phyloP scores from a whole-genome alignment of 2,797 vertebrate species.

The Pipistrellus pipistrellus region DNA sequence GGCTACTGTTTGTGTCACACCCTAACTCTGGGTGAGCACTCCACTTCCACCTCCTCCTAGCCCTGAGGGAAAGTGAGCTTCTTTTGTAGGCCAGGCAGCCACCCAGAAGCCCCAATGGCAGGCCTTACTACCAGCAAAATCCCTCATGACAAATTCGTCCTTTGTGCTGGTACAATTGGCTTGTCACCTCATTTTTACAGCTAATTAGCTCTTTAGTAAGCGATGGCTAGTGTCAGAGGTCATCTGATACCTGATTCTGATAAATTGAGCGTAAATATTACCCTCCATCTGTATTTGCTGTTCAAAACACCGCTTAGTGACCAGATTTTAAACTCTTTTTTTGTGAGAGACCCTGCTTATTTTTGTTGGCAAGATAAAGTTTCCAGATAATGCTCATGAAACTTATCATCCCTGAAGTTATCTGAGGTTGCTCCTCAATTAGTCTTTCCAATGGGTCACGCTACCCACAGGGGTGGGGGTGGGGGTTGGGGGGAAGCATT shows the following conservation, averaged over 20 bases:
- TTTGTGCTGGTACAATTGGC: conserved; percentile 93
- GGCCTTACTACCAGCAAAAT: conserved; percentile 86
- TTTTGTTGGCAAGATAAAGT: conserved; percentile 77
- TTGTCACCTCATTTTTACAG: conserved; percentile 95
- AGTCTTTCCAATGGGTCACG: conserved; percentile 51
- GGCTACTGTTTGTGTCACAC: background rate
- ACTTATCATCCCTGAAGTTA: conserved; percentile 55
- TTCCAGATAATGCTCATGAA: conserved; percentile 69
- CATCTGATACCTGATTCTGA: conserved; percentile 94
- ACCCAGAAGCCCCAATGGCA: conserved; percentile 83
- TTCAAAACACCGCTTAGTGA: conserved; percentile 70
- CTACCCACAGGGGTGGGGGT: conserved; percentile 17
- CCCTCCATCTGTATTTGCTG: conserved; percentile 89
- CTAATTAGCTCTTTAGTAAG: conserved; percentile 95
- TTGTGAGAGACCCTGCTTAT: conserved; percentile 57
- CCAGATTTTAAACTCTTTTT: conserved; percentile 68
- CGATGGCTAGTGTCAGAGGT: conserved; percentile 89
- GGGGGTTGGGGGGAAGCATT: background rate
- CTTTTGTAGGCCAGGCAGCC: conserved; percentile 69
- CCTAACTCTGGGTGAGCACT: background rate
- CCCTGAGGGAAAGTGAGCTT: conserved; percentile 48
- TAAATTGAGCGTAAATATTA: conserved; percentile 95
- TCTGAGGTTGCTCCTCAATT: conserved; percentile 49
- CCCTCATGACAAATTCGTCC: conserved; percentile 89
- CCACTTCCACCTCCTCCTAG: background rate